Conservation (phyloP, 2,888 invertebrate genomes). For the Ochropleura leucogaster region DNA sequence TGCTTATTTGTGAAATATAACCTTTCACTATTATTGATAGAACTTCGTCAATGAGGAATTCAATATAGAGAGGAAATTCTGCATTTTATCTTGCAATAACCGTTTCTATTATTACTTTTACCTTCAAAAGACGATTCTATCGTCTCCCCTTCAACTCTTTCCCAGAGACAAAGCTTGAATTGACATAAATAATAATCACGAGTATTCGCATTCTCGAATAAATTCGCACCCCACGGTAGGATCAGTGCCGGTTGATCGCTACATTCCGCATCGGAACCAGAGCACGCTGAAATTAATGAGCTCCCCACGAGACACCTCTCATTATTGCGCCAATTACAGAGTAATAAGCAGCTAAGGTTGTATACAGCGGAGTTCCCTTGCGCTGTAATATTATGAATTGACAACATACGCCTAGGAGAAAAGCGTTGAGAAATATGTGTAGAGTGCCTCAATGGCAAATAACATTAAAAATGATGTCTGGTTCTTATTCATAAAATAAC, state of each 20-base stretch:
- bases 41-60: not conserved
- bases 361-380: not conserved
- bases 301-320: constrained; percentile 67
- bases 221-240: constrained; percentile 26
- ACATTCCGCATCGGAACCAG: constrained; percentile 68
- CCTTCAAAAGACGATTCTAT: not conserved
- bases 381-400: constrained; percentile 15
- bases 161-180: constrained; percentile 1
- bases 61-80: not conserved
- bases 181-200: constrained; percentile 25
- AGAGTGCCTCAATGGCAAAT: not conserved
- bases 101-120: not conserved
- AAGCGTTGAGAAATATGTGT: not conserved
- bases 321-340: constrained; percentile 72
- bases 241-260: constrained; percentile 64
- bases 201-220: constrained; percentile 32
- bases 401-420: not conserved
- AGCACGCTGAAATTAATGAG: constrained; percentile 75
- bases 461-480: not conserved
- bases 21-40: not conserved
- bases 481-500: not conserved
- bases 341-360: constrained; percentile 26
- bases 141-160: not conserved
- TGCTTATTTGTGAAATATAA: not conserved
- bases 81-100: not conserved